Base-by-base conservation (phyloP, 1,140 invertebrate genomes). In the Leptinotarsa defecta region DNA sequence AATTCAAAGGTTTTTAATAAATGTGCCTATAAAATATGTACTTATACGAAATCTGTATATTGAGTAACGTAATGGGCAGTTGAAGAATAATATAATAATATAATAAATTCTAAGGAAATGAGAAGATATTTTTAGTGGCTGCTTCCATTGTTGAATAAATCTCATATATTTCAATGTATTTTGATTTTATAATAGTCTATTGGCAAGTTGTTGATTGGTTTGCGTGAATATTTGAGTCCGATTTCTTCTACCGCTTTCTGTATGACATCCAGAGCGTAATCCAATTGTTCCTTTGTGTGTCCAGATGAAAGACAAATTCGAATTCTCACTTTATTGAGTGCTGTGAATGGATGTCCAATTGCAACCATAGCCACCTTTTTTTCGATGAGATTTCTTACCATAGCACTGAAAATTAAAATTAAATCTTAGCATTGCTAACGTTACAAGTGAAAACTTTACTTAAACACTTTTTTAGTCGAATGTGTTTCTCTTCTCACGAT, bases 281-380 rank as follows among this genome's bases (percentile, higher is more conserved):
- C 98, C 71, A 99, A 88, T 89, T 98, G 96, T 88, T 96, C 94
- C 86, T 97, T 96, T 19, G 96, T 96, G 86, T 99, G 98, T 22
- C 95, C 92, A 63, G 98, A 97, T 34, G 96, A 98, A 57, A 99
- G 86, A 85, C 98, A 99, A 87, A 99, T 98, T 79, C 98, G 87
- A 76, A 97, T 97, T 83, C 98, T 91, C 22, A 95, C 95, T 87
- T 95, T 92, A 88, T 96, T 94, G 71, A 99, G 90, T 63, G 96
- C 94, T 17, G 98, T 99, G 48, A 98, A 98, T 71, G 98, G 98
- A 88, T 98, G 99, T 74, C 97, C 97, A 74, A 99, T 98, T 74
- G 97, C 97, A 5, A 99, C 98, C 17, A 93, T 92, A 24, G 97
- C 98, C 73, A 99, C 92, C 69, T 95, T 93, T 75, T 92, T 87